phyloP scores from a whole-genome alignment of 2,888 invertebrate genomes.

The Heliconius hortense region DNA sequence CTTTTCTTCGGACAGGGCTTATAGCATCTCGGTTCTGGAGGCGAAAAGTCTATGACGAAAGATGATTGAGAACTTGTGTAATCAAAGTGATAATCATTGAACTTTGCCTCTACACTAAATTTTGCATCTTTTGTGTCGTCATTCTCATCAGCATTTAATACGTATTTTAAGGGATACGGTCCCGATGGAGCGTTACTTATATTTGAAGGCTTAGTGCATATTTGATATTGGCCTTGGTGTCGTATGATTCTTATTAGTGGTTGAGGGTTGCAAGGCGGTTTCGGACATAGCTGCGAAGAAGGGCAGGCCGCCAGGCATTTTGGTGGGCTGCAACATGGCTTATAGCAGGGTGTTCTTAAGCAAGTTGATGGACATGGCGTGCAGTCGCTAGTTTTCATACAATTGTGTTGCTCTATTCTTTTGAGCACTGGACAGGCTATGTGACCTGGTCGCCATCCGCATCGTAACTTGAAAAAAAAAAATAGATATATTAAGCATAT shows the following conservation, averaged over 20 bases:
- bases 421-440: constrained; percentile 70
- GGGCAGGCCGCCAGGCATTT: constrained; percentile 56
- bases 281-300: constrained; percentile 54
- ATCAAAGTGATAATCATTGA: constrained; percentile 72
- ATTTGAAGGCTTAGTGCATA: constrained; percentile 70
- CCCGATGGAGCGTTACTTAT: constrained; percentile 69
- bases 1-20: constrained; percentile 63
- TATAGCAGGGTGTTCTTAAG: constrained; percentile 52
- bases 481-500: not conserved
- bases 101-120: constrained; percentile 73
- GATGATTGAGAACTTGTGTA: constrained; percentile 73
- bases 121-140: constrained; percentile 47
- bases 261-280: constrained; percentile 51
- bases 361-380: constrained; percentile 54
- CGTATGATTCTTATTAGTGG: constrained; percentile 66
- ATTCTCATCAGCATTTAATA: constrained; percentile 57
- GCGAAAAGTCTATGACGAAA: constrained; percentile 71
- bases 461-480: constrained; percentile 59
- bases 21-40: constrained; percentile 62
- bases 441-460: constrained; percentile 78
- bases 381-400: constrained; percentile 57
- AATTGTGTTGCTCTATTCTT: constrained; percentile 68
- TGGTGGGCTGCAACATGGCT: constrained; percentile 54
- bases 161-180: constrained; percentile 72
- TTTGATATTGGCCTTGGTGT: constrained; percentile 69